A percentile compares a stretch with the other conserved stretches of the same genome.
These are phyloP conservation scores for Nudaria mundana DNA, from an alignment of 2,888 invertebrate species.

Conservation along the genomic window DNA sequence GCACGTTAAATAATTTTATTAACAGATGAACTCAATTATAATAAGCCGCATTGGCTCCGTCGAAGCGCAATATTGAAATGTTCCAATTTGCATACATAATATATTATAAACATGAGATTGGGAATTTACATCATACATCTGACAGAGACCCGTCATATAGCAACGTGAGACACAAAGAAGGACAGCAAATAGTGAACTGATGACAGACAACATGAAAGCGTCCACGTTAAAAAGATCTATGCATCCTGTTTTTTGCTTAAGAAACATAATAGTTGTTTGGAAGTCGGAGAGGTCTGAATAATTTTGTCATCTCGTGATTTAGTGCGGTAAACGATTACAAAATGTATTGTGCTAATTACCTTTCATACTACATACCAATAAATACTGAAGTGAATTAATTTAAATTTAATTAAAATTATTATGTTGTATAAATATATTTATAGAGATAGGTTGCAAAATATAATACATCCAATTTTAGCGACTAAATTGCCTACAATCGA, in stretches of 20 bases:
- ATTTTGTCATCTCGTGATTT: slow-evolving; percentile 29
- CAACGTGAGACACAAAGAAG: slow-evolving; percentile 29
- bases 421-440: no score
- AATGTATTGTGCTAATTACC: slow-evolving; percentile 39
- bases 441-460: no score
- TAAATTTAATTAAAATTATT: slow-evolving; percentile 21
- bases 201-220: slow-evolving; percentile 21
- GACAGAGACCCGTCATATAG: slow-evolving; percentile 38
- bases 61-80: slow-evolving; percentile 68
- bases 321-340: slow-evolving; percentile 32
- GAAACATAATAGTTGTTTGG: slow-evolving; percentile 13
- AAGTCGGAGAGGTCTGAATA: slow-evolving; percentile 19
- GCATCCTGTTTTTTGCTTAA: slow-evolving; percentile 15
- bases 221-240: slow-evolving; percentile 23
- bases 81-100: slow-evolving; percentile 73
- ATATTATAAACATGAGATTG: slow-evolving; percentile 68
- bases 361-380: no score
- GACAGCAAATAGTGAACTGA: slow-evolving; percentile 24
- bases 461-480: no score
- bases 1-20: slow-evolving; percentile 36
- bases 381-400: slow-evolving; percentile 21
- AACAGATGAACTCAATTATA: slow-evolving; percentile 61
- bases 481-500: no score
- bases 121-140: slow-evolving; percentile 42
- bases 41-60: slow-evolving; percentile 55